Conservation (phyloP, 1,140 invertebrate genomes). For the Cotesia chilonis region DNA sequence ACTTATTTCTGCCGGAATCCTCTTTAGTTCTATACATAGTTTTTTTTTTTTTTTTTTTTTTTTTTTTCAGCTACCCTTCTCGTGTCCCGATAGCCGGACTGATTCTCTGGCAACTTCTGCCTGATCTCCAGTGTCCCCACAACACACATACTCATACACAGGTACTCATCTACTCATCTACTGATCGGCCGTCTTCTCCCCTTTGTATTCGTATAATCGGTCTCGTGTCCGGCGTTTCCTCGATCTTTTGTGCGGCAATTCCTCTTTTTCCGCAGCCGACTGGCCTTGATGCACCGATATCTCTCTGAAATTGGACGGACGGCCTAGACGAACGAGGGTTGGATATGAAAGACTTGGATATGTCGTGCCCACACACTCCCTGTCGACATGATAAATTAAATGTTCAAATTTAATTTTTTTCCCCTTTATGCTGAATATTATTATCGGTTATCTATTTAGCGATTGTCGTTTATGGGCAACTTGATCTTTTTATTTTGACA, state of each 20-base stretch:
- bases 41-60: constrained; percentile 19
- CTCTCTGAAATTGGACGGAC: constrained; percentile 17
- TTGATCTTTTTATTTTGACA: too few relatives aligned
- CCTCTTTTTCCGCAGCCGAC: constrained; percentile 19
- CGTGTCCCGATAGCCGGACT: background rate
- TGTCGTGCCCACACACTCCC: background rate
- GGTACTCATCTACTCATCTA: constrained; percentile 34
- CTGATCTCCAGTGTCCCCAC: constrained; percentile 21
- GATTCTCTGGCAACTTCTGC: constrained; percentile 33
- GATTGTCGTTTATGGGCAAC: too few relatives aligned
- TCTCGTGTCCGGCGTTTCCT: constrained; percentile 30
- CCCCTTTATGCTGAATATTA: background rate
- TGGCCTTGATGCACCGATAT: constrained; percentile 9
- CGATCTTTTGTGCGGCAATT: constrained; percentile 30
- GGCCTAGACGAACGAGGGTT: background rate
- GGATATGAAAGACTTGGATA: constrained; percentile 2
- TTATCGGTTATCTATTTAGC: too few relatives aligned
- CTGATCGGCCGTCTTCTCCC: constrained; percentile 36
- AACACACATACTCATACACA: constrained; percentile 17
- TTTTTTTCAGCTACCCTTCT: constrained; percentile 32
- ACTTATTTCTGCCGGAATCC: constrained; percentile 49
- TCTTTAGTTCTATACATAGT: constrained; percentile 1
- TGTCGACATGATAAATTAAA: background rate
- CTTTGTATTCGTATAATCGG: constrained; percentile 40
- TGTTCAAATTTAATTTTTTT: constrained; percentile 1